A percentile compares a stretch with the other conserved stretches of the same genome.
These are phyloP conservation scores for Neodiprion virginianus DNA, from an alignment of 1,140 invertebrate genomes.

Conservation along the genomic window DNA sequence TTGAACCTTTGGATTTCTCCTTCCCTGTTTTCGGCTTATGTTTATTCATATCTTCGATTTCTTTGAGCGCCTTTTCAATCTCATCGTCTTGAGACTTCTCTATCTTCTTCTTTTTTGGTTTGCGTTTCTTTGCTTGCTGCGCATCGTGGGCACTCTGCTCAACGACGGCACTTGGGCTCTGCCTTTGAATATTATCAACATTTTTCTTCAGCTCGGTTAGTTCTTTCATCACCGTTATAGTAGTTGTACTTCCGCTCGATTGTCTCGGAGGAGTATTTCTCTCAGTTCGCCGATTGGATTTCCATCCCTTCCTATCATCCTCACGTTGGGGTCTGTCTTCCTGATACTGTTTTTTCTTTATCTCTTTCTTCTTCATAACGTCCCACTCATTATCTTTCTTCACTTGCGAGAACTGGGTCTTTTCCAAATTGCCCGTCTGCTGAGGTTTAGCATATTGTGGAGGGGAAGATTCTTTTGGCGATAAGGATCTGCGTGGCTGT, in stretches of 20 bases:
- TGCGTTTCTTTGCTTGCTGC: conserved; percentile 51
- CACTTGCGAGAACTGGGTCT: conserved; percentile 21
- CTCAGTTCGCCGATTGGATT: background rate
- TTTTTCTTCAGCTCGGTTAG: conserved; percentile 13
- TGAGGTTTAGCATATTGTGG: conserved; percentile 25
- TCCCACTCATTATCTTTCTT: conserved; percentile 39
- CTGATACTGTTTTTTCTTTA: conserved; percentile 34
- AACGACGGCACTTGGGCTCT: conserved; percentile 9
- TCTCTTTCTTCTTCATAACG: conserved; percentile 40
- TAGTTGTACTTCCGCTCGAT: background rate
- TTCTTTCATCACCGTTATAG: background rate
- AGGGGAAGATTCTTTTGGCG: conserved; percentile 25
- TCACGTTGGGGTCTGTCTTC: conserved; percentile 12
- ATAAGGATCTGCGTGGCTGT: conserved; percentile 30
- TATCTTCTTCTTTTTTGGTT: conserved; percentile 58
- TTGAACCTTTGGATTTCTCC: conserved; percentile 26
- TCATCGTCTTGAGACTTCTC: conserved; percentile 62
- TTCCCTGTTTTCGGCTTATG: conserved; percentile 46
- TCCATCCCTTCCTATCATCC: conserved; percentile 11
- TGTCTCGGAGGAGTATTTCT: conserved; percentile 17
- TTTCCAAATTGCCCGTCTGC: conserved; percentile 10
- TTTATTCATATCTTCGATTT: conserved; percentile 64
- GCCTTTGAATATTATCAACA: conserved; percentile 16
- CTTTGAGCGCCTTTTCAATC: conserved; percentile 67
- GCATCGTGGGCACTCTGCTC: conserved; percentile 27